Evolutionary conservation across 2,888 invertebrate species (phyloP).

Genomic region (Chironomus riparius): DNA sequence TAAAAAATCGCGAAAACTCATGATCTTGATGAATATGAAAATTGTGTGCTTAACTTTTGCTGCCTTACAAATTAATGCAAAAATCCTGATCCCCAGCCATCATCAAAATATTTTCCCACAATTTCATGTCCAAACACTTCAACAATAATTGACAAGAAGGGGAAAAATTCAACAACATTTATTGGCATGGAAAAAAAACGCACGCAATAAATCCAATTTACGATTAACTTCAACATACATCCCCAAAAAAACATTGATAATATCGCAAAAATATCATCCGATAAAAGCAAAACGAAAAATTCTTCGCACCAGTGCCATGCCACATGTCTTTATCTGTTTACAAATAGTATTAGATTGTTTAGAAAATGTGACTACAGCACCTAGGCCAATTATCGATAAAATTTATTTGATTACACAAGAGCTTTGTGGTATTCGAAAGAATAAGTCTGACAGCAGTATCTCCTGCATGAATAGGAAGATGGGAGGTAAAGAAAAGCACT

Average conservation of each 20-base stretch:
- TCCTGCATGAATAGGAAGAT: not conserved
- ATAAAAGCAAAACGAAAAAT: no score
- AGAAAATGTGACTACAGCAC: not conserved
- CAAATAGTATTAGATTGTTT: no score
- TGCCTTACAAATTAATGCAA: no score
- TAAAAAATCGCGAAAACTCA: no score
- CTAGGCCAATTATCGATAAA: constrained; percentile 14
- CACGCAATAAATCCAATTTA: not conserved
- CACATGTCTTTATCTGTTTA: not conserved
- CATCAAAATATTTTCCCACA: no score
- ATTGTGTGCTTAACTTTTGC: no score
- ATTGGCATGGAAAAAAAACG: not conserved
- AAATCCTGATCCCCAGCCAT: no score
- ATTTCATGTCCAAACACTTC: no score
- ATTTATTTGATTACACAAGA: constrained; percentile 10
- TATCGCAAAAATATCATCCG: not conserved
- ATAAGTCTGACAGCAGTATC: not conserved
- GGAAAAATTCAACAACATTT: not conserved
- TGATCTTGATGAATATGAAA: no score
- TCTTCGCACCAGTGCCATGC: not conserved
- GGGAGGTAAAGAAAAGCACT: not conserved
- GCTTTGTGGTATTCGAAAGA: not conserved
- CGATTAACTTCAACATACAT: not conserved
- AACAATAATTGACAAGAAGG: no score
- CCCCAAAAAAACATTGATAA: not conserved